Percentiles rank a stretch among this genome's conserved stretches.
Conservation (phyloP, 2,113 vertebrate genomes). For the Suricata suricatta region DNA sequence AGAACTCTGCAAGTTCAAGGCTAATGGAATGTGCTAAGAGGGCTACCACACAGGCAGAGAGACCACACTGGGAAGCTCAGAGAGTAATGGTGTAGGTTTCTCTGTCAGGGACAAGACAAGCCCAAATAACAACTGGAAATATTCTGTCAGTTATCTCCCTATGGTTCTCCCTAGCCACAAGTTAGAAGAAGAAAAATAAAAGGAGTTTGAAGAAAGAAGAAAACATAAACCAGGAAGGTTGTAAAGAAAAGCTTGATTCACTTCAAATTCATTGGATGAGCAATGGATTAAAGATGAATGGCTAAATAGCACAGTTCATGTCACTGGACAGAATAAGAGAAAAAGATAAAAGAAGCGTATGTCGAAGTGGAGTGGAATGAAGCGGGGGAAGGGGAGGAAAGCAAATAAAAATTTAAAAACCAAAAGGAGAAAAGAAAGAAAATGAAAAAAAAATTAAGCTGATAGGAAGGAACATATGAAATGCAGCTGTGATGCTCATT, state of each 20-base stretch:
- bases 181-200: neutral
- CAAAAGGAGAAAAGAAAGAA: neutral
- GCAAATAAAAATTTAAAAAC: neutral
- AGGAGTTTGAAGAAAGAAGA: conserved; percentile 32
- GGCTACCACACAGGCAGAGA: neutral
- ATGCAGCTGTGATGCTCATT: conserved; percentile 62
- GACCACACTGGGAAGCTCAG: neutral
- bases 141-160: neutral
- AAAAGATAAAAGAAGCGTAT: neutral
- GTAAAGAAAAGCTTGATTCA: neutral
- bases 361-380: neutral
- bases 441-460: conserved; percentile 39
- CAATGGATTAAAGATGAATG: neutral
- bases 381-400: neutral
- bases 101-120: neutral
- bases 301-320: neutral
- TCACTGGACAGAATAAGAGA: neutral
- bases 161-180: neutral
- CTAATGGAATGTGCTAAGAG: neutral
- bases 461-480: conserved; percentile 52
- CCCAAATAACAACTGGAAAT: neutral
- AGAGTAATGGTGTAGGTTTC: neutral
- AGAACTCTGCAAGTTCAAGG: neutral
- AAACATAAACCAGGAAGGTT: conserved; percentile 10
- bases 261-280: neutral